These are phyloP conservation scores for Cheilosia impressa DNA, from an alignment of 2,888 invertebrate genomes.

Conservation along the genomic window DNA sequence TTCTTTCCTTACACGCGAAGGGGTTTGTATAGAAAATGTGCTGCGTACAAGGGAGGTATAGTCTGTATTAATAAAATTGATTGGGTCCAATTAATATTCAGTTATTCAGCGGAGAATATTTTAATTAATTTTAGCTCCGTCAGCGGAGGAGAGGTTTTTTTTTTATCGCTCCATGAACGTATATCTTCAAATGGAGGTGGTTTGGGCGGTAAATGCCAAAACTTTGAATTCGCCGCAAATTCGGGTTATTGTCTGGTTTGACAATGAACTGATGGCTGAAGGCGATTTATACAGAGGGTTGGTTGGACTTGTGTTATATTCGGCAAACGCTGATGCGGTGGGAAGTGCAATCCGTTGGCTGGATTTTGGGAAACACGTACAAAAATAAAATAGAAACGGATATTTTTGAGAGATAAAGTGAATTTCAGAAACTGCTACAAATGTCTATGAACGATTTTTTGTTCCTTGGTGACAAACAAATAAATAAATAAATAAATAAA, in stretches of 20 bases:
- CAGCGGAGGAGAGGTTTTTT: slow-evolving; percentile 73
- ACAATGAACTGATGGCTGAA: not conserved
- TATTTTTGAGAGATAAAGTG: too few relatives aligned
- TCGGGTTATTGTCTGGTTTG: not conserved
- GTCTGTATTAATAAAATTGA: slow-evolving; percentile 81
- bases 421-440: too few relatives aligned
- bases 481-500: too few relatives aligned
- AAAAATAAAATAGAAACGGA: too few relatives aligned
- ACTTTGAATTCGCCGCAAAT: not conserved
- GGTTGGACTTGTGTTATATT: too few relatives aligned
- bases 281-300: not conserved
- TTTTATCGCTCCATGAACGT: not conserved
- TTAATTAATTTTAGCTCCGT: slow-evolving; percentile 83
- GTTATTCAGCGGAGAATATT: slow-evolving; percentile 81
- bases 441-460: too few relatives aligned
- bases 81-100: slow-evolving; percentile 84
- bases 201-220: not conserved
- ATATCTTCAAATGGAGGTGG: not conserved
- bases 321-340: too few relatives aligned
- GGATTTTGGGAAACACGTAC: too few relatives aligned
- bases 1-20: slow-evolving; percentile 19
- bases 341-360: too few relatives aligned
- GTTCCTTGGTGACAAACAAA: too few relatives aligned
- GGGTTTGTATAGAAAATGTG: not conserved
- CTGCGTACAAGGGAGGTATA: not conserved